Evolutionary conservation across 1,140 invertebrate genomes (phyloP).

Genomic region (Psix sp.): DNA sequence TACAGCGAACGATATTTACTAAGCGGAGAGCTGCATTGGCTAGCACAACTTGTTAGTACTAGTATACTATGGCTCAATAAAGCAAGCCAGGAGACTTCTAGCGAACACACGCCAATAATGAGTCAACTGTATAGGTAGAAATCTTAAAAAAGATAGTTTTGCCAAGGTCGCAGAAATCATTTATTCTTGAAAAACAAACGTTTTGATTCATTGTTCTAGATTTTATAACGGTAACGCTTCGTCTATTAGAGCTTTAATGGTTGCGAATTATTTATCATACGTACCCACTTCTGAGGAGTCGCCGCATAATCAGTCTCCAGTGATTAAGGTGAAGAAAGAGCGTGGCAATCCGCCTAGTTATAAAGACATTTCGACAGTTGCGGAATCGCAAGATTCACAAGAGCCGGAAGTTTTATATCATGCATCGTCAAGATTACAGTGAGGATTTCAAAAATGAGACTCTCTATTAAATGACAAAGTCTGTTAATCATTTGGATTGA

Average conservation of each 20-base stretch:
- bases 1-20: slow-evolving; percentile 89
- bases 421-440: slow-evolving; percentile 75
- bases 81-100: slow-evolving; percentile 87
- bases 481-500: slow-evolving; percentile 12
- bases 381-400: slow-evolving; percentile 60
- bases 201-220: slow-evolving; percentile 63
- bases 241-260: slow-evolving; percentile 85
- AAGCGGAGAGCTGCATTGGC: slow-evolving; percentile 88
- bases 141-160: background rate
- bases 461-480: background rate
- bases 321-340: slow-evolving; percentile 68
- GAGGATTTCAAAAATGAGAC: slow-evolving; percentile 7
- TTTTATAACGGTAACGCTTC: slow-evolving; percentile 91
- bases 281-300: slow-evolving; percentile 66
- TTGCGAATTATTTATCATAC: slow-evolving; percentile 82
- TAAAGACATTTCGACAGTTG: slow-evolving; percentile 71
- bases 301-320: slow-evolving; percentile 61
- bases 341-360: slow-evolving; percentile 79
- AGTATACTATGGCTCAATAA: slow-evolving; percentile 91
- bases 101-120: slow-evolving; percentile 89
- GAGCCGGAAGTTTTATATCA: slow-evolving; percentile 72
- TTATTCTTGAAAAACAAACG: background rate
- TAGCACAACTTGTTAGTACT: slow-evolving; percentile 87
- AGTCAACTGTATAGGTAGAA: slow-evolving; percentile 82
- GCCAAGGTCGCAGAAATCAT: background rate